These are phyloP conservation scores for Blastobasis adustella DNA, from an alignment of 2,888 invertebrate genomes.

Conservation along the genomic window DNA sequence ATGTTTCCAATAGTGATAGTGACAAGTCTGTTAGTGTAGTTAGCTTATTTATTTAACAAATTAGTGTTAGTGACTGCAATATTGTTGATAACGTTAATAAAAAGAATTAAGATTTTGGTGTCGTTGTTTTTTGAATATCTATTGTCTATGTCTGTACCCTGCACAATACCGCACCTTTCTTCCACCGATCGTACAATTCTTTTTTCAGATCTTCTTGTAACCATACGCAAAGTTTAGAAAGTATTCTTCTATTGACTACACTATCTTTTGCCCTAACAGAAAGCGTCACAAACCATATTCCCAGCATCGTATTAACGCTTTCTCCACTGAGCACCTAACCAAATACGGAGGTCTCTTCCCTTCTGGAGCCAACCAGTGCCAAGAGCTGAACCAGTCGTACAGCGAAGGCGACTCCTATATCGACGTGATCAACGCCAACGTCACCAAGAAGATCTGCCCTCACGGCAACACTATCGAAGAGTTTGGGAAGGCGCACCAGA, in stretches of 20 bases:
- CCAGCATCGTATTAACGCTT: slow-evolving; percentile 71
- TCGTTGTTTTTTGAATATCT: too few species aligned
- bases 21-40: slow-evolving; percentile 5
- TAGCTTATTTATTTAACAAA: slow-evolving; percentile 9
- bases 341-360: slow-evolving; percentile 69
- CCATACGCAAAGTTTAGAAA: too few species aligned
- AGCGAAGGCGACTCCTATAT: slow-evolving; percentile 67
- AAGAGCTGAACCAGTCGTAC: slow-evolving; percentile 65
- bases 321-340: slow-evolving; percentile 68
- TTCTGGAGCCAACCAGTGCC: slow-evolving; percentile 64
- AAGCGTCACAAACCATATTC: slow-evolving; percentile 71
- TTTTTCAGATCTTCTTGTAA: not conserved
- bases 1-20: not conserved
- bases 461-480: slow-evolving; percentile 67
- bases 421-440: slow-evolving; percentile 56
- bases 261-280: slow-evolving; percentile 64
- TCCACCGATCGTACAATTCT: not conserved
- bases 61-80: slow-evolving; percentile 1
- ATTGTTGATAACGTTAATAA: slow-evolving; percentile 2
- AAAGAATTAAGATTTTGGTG: not conserved
- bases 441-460: slow-evolving; percentile 54
- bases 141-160: not conserved
- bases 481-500: slow-evolving; percentile 69
- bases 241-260: slow-evolving; percentile 31
- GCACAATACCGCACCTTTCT: not conserved